phyloP scores from a whole-genome alignment of 2,113 vertebrate genomes.

The Emydura subglobosa region DNA sequence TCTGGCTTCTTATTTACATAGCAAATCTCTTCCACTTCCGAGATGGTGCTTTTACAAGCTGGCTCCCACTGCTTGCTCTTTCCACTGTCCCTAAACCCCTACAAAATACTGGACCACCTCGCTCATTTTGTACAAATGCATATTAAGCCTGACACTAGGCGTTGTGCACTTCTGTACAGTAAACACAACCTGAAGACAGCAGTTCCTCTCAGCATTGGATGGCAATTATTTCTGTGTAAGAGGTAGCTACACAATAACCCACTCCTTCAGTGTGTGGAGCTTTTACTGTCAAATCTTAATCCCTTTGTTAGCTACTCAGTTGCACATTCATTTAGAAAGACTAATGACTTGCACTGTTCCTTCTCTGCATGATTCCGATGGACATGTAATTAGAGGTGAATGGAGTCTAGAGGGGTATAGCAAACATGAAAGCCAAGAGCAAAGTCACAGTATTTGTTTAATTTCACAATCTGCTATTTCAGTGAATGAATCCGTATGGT shows the following conservation, averaged over 20 bases:
- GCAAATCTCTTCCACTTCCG: rapidly evolving
- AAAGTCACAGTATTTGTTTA: conserved; percentile 55
- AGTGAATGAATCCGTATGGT: conserved; percentile 7
- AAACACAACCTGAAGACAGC: background rate
- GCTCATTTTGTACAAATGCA: background rate
- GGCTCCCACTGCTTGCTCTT: rapidly evolving
- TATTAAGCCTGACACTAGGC: background rate
- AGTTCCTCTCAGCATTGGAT: background rate
- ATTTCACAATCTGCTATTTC: conserved; percentile 7
- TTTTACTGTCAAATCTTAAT: conserved; percentile 42
- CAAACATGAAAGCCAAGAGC: conserved; percentile 9
- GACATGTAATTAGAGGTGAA: conserved; percentile 66
- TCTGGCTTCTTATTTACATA: background rate
- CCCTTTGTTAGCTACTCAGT: conserved; percentile 55
- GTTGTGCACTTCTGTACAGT: background rate
- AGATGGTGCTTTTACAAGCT: rapidly evolving
- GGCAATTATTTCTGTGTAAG: conserved; percentile 46
- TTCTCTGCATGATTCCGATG: conserved; percentile 28
- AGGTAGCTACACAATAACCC: conserved; percentile 22
- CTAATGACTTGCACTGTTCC: conserved; percentile 60
- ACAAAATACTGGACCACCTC: rapidly evolving
- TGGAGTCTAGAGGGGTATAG: background rate
- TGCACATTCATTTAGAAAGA: conserved; percentile 57
- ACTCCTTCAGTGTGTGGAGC: background rate
- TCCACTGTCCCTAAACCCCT: background rate